These are phyloP conservation scores for Ctenomys sociabilis DNA, from an alignment of 2,113 vertebrate genomes.

Conservation along the genomic window DNA sequence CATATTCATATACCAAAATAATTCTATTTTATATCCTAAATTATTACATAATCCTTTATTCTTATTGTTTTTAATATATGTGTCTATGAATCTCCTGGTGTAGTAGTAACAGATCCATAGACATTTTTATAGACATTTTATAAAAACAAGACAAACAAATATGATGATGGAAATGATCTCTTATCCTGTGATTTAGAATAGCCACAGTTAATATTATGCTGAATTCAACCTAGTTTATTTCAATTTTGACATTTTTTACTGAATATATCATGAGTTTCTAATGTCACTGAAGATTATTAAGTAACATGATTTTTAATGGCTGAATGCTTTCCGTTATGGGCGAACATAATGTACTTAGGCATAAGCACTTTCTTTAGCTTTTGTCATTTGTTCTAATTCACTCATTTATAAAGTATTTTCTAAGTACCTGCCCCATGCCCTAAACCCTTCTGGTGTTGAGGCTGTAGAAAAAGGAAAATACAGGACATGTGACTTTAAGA, in stretches of 20 bases:
- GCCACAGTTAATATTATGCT: background rate
- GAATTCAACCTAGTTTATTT: constrained; percentile 27
- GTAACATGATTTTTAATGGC: background rate
- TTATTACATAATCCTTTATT: background rate
- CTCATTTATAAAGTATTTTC: background rate
- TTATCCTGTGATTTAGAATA: background rate
- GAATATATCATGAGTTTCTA: background rate
- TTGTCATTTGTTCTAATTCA: background rate
- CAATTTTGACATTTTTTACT: background rate
- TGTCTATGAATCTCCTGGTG: background rate
- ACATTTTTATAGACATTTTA: background rate
- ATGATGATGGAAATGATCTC: background rate
- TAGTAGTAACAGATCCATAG: background rate
- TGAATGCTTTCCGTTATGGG: background rate
- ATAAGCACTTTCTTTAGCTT: background rate
- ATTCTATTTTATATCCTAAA: background rate
- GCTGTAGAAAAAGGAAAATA: background rate
- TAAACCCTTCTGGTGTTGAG: background rate
- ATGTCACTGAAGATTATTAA: background rate
- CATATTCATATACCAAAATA: background rate
- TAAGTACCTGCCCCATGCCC: background rate
- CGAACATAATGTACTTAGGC: background rate
- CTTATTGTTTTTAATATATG: background rate
- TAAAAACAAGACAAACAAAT: background rate
- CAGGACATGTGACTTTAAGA: background rate